These are phyloP conservation scores for Coelinius sp. DNA, from an alignment of 2,888 invertebrate genomes.

Conservation along the genomic window DNA sequence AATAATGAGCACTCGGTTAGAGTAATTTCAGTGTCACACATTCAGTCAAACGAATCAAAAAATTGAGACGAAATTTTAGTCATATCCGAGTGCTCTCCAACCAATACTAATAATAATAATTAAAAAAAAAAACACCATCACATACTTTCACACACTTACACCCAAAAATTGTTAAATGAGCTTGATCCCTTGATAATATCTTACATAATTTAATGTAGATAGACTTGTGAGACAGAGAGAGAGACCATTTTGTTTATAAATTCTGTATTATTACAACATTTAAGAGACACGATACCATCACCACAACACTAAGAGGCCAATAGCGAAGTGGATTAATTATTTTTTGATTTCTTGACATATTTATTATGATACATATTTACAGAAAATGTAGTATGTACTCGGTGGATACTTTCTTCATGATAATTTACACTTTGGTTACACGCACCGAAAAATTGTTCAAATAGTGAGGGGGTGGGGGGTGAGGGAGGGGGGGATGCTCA, in stretches of 20 bases:
- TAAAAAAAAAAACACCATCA: too few relatives aligned
- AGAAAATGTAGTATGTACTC: constrained; percentile 37
- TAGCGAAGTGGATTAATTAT: constrained; percentile 41
- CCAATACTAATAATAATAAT: constrained; percentile 1
- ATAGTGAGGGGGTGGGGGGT: constrained; percentile 56
- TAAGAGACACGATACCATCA: constrained; percentile 70
- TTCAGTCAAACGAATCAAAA: constrained; percentile 58
- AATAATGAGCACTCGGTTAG: constrained; percentile 44
- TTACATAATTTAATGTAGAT: constrained; percentile 35
- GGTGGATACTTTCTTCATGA: constrained; percentile 43
- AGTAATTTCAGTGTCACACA: constrained; percentile 51
- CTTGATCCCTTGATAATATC: constrained; percentile 16
- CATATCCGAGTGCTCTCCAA: constrained; percentile 65
- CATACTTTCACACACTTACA: constrained; percentile 28
- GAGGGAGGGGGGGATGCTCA: constrained; percentile 59
- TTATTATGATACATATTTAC: constrained; percentile 46
- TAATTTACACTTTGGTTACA: constrained; percentile 65
- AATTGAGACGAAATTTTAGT: constrained; percentile 56
- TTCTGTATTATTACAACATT: constrained; percentile 49
- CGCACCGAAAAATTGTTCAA: constrained; percentile 67
- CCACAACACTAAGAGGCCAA: constrained; percentile 68
- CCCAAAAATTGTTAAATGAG: constrained; percentile 35
- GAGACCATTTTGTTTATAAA: constrained; percentile 44
- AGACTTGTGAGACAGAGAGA: constrained; percentile 49
- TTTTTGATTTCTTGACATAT: not conserved